Evolutionary conservation across 2,113 vertebrate genomes (phyloP).

Genomic region (Sinocyclocheilus anshuiensis): DNA sequence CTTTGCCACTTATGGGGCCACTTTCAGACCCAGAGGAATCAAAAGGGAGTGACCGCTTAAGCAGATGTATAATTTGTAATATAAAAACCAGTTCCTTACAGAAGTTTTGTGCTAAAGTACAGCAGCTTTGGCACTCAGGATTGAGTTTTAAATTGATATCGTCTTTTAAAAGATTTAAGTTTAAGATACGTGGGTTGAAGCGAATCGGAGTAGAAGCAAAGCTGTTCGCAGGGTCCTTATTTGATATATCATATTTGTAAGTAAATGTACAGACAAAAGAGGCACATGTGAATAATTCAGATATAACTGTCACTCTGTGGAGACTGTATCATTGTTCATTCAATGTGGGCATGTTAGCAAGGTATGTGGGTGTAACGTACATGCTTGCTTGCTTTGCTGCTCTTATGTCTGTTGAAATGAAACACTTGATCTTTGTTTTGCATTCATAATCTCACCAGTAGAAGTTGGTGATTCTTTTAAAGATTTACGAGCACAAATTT

Average conservation of each 20-base stretch:
- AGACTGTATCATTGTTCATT: slow-evolving; percentile 48
- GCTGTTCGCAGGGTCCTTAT: slow-evolving; percentile 10
- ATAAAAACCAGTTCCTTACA: not conserved
- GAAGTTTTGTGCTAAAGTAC: slow-evolving; percentile 6
- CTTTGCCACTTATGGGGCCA: slow-evolving; percentile 72
- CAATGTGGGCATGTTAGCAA: slow-evolving; percentile 40
- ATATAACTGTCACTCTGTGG: not conserved
- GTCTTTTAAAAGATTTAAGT: slow-evolving; percentile 16
- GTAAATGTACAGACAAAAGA: slow-evolving; percentile 31
- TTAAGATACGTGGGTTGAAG: not conserved
- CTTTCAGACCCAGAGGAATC: slow-evolving; percentile 58
- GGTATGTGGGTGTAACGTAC: slow-evolving; percentile 44
- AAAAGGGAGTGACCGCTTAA: slow-evolving; percentile 55
- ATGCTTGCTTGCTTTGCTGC: slow-evolving; percentile 56
- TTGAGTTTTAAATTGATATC: not conserved
- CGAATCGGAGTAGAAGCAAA: slow-evolving; percentile 31
- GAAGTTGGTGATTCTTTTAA: slow-evolving; percentile 52
- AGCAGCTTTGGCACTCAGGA: slow-evolving; percentile 5
- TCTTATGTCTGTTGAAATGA: slow-evolving; percentile 43
- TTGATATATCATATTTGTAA: slow-evolving; percentile 31
- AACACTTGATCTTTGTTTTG: slow-evolving; percentile 46
- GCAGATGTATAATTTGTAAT: slow-evolving; percentile 14
- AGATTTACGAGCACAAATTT: slow-evolving; percentile 32
- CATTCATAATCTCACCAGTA: slow-evolving; percentile 48
- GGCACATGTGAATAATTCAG: slow-evolving; percentile 11